Conservation (phyloP, 2,888 invertebrate species). For the Eupithecia subfuscata region DNA sequence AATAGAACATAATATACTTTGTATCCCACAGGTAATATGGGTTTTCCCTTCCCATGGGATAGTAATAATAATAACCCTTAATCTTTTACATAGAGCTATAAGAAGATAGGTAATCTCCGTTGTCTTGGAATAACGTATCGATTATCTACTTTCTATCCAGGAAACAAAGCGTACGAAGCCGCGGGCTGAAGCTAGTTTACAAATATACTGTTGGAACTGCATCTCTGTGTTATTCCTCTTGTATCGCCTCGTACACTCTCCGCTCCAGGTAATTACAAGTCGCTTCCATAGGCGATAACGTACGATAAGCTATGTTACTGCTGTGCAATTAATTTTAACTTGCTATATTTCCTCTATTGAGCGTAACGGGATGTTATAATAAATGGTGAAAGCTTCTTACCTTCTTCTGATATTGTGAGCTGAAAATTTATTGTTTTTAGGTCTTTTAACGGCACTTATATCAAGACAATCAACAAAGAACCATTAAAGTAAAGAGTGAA, state of each 20-base stretch:
- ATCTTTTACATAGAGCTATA: neutral
- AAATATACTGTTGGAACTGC: neutral
- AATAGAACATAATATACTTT: neutral
- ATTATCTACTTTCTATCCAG: neutral
- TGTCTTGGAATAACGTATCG: neutral
- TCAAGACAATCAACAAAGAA: neutral
- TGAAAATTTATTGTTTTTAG: neutral
- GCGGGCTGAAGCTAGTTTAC: neutral
- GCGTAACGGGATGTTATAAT: slow-evolving; percentile 15
- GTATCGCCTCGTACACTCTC: slow-evolving; percentile 21
- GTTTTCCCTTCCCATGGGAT: neutral
- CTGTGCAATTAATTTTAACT: slow-evolving; percentile 33
- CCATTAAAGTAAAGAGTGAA: neutral
- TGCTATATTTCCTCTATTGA: slow-evolving; percentile 33
- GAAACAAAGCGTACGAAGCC: neutral
- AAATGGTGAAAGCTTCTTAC: slow-evolving; percentile 25
- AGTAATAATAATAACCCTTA: neutral
- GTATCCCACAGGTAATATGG: neutral
- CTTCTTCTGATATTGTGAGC: slow-evolving; percentile 12
- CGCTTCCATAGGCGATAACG: slow-evolving; percentile 27
- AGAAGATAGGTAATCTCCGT: neutral
- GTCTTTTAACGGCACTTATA: neutral
- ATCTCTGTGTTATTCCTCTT: slow-evolving; percentile 25
- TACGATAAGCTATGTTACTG: slow-evolving; percentile 28
- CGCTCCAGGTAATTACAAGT: slow-evolving; percentile 30